Evolutionary conservation across 1,140 invertebrate species (phyloP), one percentile per base, ranked within the genome.

Genomic region (Pseudomyrmex flavicornis): DNA sequence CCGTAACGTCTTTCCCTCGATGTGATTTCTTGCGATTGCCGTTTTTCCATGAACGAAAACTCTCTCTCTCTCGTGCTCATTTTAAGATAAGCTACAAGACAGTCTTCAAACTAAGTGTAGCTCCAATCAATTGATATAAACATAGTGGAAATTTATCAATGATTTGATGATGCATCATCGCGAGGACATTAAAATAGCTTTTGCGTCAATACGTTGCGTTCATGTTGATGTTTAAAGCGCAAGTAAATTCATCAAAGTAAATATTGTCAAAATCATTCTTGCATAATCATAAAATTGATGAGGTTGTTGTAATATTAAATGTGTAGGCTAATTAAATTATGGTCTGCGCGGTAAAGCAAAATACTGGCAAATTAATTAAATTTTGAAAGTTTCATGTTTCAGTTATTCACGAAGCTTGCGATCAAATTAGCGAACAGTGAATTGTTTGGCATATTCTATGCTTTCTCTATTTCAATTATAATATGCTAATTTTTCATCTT

Each of bases 251-350:
- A 22, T 9, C 12, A 68, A 15, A 52, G 44, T 58, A 79, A 79
- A 70, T 79, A 70, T 80, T 80, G 66, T 72, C 66, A 70, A 80
- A 80, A 79, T 79, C 58, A 80, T 80, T 70, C 50, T 56, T 50
- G 44, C 54, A n/a, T 59, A 35, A 59, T 15, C 44, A 59, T 80
- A 50, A 79, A 79, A 69, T 52, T 79, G 75, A 79, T 59, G 54
- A 72, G 54, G 54, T 61, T 46, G 15, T 63, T 61, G 66, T 54
- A 17, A 66, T 35, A 12, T 44, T 70, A 68, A 68, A 77, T 56
- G 63, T n/a, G 20, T 46, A 72, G 22, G 44, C 46, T 80, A 70
- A 80, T 80, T 80, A 70, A 59, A 80, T 80, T 70, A 59, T 70
- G 15, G 54, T 35, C 5, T 15, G 12, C 59, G 52, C 65, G 76